Conservation (phyloP, 2,113 vertebrate genomes). For the Hydrolagus affinis region DNA sequence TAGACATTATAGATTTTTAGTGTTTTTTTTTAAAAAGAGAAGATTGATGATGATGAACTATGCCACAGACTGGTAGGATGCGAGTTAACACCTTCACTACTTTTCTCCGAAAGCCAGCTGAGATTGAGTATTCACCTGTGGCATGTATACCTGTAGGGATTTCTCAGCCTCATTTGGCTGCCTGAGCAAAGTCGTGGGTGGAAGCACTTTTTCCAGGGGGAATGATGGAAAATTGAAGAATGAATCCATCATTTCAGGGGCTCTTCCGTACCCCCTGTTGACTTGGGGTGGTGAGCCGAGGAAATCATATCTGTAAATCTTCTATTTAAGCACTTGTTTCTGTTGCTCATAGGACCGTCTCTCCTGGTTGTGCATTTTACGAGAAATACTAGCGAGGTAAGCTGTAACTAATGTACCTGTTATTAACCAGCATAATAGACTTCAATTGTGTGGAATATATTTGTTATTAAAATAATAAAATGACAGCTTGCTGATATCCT, state of each 20-base stretch:
- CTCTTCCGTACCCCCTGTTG: not conserved
- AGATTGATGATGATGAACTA: not conserved
- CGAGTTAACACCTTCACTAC: no score
- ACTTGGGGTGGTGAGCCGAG: not conserved
- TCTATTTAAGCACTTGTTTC: not conserved
- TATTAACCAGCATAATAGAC: not conserved
- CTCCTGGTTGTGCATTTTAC: slow-evolving; percentile 74
- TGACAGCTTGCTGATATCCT: not conserved
- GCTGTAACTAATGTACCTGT: slow-evolving; percentile 20
- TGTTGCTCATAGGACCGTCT: slow-evolving; percentile 64
- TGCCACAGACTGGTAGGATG: not conserved
- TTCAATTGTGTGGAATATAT: not conserved
- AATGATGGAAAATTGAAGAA: not conserved
- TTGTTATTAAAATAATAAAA: not conserved
- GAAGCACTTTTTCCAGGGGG: not conserved
- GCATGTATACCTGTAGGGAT: no score
- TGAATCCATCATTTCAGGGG: not conserved
- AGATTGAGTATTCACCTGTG: no score
- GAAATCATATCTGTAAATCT: not conserved
- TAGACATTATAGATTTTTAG: not conserved
- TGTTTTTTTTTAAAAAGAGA: not conserved
- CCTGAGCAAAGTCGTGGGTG: not conserved
- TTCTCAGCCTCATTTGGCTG: not conserved
- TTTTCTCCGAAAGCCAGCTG: no score
- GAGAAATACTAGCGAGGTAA: slow-evolving; percentile 71